Base-by-base conservation (phyloP, 2,888 invertebrate genomes). In the Phengaris alcon region DNA sequence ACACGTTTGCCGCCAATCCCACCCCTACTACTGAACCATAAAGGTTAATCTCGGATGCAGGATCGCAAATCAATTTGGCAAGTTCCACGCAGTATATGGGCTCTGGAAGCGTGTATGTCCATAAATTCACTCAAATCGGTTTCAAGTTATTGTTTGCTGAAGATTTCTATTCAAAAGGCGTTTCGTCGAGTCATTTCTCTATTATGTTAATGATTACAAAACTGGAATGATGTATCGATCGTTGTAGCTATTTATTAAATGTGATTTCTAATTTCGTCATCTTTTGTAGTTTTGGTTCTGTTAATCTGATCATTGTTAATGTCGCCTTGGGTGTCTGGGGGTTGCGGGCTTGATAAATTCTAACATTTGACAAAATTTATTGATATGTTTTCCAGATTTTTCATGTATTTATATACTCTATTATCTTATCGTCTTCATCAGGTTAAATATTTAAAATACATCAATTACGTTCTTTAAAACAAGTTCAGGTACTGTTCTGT, bases 71-170 rank as follows among this genome's bases (percentile, higher is more conserved):
- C 48, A 68, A 74, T 68, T 73, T 78, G 75, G 77, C 75, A 75
- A 79, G 78, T 79, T 82, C 81, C 82, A 81, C 82, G 81, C 81
- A 79, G 79, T 79, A 80, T 79, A 80, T 78, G 80, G 79, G 80
- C 78, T 80, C 79, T 79, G 79, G 78, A 78, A 80, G 80, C 80
- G 80, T 82, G 83, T 74, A 68, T 87, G 84, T 86, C 86, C 85
- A 86, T 84, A 85, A 87, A 88, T 84, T 85, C 83, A 85, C 83
- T 85, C 82, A 84, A 84, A 86, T 83, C 83, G 82, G 82, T 82
- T 82, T 82, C 79, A 80, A 81, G 82, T 82, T 81, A 84, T 84
- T 84, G 84, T 83, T 82, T 80, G 81, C 82, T 54, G 80, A 81
- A 82, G 82, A 82, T 84, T 84, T 86, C 83, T 72, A 82, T 83